A percentile compares a stretch with the other conserved stretches of the same genome.
phyloP scores from a whole-genome alignment of 2,113 vertebrate genomes.

The Seriola rivoliana region DNA sequence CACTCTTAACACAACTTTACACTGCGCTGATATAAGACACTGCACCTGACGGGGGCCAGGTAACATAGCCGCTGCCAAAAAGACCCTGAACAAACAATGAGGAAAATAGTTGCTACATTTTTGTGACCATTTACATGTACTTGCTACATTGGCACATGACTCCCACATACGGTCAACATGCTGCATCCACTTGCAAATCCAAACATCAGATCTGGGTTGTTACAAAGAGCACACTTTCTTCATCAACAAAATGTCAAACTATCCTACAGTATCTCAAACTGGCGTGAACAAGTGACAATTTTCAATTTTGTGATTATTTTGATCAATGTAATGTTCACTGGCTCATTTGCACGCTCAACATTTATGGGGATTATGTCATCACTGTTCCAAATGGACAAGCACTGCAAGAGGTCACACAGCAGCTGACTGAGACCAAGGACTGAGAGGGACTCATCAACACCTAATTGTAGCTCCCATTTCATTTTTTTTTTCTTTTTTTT shows the following conservation, averaged over 20 bases:
- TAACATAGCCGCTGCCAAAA: fast-evolving
- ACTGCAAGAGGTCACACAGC: constrained; percentile 15
- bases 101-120: neutral
- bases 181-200: constrained; percentile 20
- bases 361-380: constrained; percentile 43
- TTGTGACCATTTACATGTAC: neutral
- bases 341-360: neutral
- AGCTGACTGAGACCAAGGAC: constrained; percentile 1
- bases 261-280: neutral
- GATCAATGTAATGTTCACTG: constrained; percentile 1
- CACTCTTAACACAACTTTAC: neutral
- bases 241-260: neutral
- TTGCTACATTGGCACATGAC: neutral
- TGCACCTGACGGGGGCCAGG: too few species aligned
- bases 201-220: neutral
- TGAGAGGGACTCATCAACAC: neutral
- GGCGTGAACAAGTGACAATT: neutral
- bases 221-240: neutral
- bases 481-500: too few species aligned
- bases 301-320: neutral
- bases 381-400: constrained; percentile 1
- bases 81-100: too few species aligned
- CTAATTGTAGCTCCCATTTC: neutral
- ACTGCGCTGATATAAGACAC: neutral
- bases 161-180: constrained; percentile 20